phyloP scores from a whole-genome alignment of 64 coral and sea anemone genomes.

The Montipora foliosa region DNA sequence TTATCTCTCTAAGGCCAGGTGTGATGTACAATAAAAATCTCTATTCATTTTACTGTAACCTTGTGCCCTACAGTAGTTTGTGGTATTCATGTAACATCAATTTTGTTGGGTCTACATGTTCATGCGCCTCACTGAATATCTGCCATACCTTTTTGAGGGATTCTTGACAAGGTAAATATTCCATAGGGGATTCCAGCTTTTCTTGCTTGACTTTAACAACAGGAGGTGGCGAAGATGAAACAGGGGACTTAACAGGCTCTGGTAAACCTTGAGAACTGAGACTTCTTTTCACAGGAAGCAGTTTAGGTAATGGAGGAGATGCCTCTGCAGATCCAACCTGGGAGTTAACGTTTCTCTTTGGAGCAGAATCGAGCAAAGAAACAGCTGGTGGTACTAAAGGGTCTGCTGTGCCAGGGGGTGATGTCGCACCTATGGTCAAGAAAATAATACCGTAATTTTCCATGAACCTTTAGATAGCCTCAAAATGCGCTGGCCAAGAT shows the following conservation, averaged over 20 bases:
- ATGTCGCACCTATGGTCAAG: neutral
- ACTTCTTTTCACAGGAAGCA: slow-evolving; percentile 65
- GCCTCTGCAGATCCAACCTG: slow-evolving; percentile 17
- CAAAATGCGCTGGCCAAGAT: no score
- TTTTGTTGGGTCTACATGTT: neutral
- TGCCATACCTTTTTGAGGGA: slow-evolving; percentile 69
- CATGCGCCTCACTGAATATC: neutral
- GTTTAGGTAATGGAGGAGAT: slow-evolving; percentile 35
- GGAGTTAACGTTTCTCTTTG: slow-evolving; percentile 82
- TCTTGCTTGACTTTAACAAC: slow-evolving; percentile 74
- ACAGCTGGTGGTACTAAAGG: slow-evolving; percentile 17
- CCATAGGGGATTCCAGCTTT: slow-evolving; percentile 55
- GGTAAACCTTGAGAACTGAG: slow-evolving; percentile 62
- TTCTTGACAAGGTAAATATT: slow-evolving; percentile 56
- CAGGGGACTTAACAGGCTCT: slow-evolving; percentile 32
- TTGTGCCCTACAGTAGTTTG: no score
- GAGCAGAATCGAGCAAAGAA: slow-evolving; percentile 5
- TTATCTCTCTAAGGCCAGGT: no score
- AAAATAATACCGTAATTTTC: neutral
- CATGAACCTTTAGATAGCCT: no score
- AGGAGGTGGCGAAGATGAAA: slow-evolving; percentile 35
- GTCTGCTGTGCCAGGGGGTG: slow-evolving; percentile 1
- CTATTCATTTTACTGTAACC: no score
- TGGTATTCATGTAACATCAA: neutral
- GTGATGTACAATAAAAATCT: no score